A percentile compares a stretch with the other conserved stretches of the same genome.
Evolutionary conservation across 2,888 invertebrate genomes (phyloP).

Genomic region (Volucella bombylans): DNA sequence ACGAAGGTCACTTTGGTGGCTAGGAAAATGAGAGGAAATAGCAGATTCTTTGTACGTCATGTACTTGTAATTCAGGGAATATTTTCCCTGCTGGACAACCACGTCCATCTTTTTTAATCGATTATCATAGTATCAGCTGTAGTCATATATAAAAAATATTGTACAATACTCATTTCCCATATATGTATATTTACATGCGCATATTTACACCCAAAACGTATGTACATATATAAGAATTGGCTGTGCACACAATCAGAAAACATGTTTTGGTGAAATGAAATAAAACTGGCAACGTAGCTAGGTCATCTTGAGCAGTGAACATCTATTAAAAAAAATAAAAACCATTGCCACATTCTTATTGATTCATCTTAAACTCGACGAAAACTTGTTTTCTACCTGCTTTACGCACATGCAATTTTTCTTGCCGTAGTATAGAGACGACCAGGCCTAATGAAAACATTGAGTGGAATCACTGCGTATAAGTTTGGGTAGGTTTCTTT

Average conservation of each 20-base stretch:
- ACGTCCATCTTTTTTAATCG: no score
- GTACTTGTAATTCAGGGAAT: no score
- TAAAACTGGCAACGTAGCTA: conserved; percentile 38
- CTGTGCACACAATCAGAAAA: not conserved
- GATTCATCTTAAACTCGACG: conserved; percentile 37
- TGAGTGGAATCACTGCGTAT: conserved; percentile 44
- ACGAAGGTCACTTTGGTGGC: no score
- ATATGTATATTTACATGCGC: no score
- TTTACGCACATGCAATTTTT: conserved; percentile 51
- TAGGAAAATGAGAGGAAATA: no score
- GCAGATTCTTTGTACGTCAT: no score
- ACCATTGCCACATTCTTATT: conserved; percentile 35
- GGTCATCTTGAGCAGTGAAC: conserved; percentile 4
- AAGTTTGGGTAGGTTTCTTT: not conserved
- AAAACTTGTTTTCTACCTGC: conserved; percentile 66
- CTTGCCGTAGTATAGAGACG: not conserved
- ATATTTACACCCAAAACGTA: no score
- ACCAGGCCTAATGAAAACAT: conserved; percentile 22
- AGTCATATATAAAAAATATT: no score
- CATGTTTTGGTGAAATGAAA: not conserved
- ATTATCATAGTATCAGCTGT: no score
- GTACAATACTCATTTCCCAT: no score
- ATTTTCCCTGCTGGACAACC: no score
- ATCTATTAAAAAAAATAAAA: conserved; percentile 17
- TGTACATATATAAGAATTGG: no score